Conservation (phyloP, 2,113 vertebrate species). For the Rhadina sibilatrix region DNA sequence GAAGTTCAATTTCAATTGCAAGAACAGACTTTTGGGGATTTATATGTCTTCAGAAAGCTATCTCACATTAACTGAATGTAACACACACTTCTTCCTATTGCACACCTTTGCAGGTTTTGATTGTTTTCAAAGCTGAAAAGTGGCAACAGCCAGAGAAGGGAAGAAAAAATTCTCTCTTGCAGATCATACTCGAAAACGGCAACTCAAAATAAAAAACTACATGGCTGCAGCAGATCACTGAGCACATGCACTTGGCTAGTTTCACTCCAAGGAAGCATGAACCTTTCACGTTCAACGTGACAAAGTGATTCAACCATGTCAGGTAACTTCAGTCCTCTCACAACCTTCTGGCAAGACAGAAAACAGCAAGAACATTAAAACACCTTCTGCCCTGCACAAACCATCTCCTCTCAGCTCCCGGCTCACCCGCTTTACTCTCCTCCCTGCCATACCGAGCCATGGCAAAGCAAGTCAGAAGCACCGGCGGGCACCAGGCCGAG, state of each 20-base stretch:
- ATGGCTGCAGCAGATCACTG: rapidly evolving
- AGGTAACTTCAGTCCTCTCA: not conserved
- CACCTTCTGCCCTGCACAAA: not conserved
- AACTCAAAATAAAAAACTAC: not conserved
- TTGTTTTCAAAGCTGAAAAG: not conserved
- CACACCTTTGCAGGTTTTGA: not conserved
- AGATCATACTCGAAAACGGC: not conserved
- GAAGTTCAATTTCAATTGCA: not conserved
- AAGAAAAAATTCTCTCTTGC: not conserved
- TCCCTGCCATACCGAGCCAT: not conserved
- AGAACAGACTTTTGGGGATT: not conserved
- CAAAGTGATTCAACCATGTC: not conserved
- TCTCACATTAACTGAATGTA: not conserved
- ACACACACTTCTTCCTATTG: rapidly evolving
- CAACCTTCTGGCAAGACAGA: not conserved
- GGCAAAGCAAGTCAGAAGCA: not conserved
- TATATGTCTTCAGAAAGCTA: not conserved
- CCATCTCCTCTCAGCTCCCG: not conserved
- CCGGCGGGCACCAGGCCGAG: not conserved
- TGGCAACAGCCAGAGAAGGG: not conserved
- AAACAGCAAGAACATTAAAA: no score
- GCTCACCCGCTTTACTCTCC: rapidly evolving
- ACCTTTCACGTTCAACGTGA: not conserved
- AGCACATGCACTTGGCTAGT: not conserved
- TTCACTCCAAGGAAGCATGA: not conserved